Evolutionary conservation across 1,140 invertebrate genomes (phyloP).

Genomic region (Cherax quadricarinatus): DNA sequence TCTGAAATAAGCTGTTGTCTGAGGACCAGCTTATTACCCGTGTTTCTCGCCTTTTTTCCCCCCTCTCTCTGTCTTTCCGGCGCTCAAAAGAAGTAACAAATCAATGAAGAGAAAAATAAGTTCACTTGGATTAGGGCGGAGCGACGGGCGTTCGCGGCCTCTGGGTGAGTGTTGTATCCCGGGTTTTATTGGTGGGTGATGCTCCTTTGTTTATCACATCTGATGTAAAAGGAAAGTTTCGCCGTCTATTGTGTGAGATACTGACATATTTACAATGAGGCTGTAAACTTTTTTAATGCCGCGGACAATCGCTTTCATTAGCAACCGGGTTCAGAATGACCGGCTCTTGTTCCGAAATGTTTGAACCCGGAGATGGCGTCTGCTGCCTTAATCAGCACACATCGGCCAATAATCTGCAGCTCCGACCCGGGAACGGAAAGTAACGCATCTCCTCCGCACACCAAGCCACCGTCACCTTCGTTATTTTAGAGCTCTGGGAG

Average conservation of each 20-base stretch:
- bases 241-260: constrained; percentile 63
- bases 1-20: not conserved
- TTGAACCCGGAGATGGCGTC: not conserved
- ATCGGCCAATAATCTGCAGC: too few relatives aligned
- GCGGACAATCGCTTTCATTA: constrained; percentile 60
- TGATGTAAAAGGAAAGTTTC: constrained; percentile 52
- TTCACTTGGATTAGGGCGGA: constrained; percentile 5
- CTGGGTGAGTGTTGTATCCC: not conserved
- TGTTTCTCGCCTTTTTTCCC: not conserved
- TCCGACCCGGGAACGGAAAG: too few relatives aligned
- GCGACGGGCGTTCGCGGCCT: not conserved
- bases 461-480: too few relatives aligned
- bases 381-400: too few relatives aligned
- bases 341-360: constrained; percentile 48
- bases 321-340: constrained; percentile 40
- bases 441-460: too few relatives aligned
- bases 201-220: constrained; percentile 61
- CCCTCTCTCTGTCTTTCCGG: not conserved
- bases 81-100: not conserved
- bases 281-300: constrained; percentile 57
- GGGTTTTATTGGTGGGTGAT: constrained; percentile 63
- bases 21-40: not conserved
- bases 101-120: not conserved
- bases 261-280: constrained; percentile 65
- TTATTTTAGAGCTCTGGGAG: too few relatives aligned